Conservation (phyloP, 1,140 invertebrate species). For the Drosophila pruinosa region DNA sequence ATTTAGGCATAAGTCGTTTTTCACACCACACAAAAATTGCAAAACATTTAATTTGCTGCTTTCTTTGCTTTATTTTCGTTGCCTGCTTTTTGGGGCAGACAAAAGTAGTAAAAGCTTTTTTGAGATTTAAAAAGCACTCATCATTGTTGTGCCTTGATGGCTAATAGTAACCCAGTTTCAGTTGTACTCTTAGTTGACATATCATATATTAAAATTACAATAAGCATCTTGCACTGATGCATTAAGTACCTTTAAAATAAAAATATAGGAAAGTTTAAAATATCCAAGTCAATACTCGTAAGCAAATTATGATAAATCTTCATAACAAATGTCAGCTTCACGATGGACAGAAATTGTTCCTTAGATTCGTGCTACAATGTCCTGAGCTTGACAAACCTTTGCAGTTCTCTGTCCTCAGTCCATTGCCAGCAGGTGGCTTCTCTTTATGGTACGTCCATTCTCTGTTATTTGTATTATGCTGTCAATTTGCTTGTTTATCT, state of each 20-base stretch:
- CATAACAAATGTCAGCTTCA: background rate
- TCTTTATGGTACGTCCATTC: background rate
- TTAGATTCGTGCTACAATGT: background rate
- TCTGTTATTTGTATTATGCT: constrained; percentile 15
- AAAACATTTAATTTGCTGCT: background rate
- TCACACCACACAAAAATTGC: background rate
- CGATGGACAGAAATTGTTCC: background rate
- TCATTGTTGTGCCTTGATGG: background rate
- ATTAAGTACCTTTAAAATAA: background rate
- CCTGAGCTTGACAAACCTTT: background rate
- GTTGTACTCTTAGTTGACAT: background rate
- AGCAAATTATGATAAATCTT: background rate
- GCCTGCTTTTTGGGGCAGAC: background rate
- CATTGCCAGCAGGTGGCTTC: constrained; percentile 13
- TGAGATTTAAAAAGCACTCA: too few species aligned
- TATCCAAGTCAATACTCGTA: background rate
- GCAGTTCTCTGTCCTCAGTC: background rate
- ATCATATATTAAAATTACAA: too few species aligned
- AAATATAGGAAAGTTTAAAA: too few species aligned
- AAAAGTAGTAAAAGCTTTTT: too few species aligned
- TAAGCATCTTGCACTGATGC: background rate
- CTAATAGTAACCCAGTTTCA: background rate
- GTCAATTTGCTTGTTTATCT: constrained; percentile 28
- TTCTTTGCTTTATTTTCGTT: background rate
- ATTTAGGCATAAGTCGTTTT: background rate